phyloP scores from a whole-genome alignment of 2,113 vertebrate species.

The Acrocephalus kingi region DNA sequence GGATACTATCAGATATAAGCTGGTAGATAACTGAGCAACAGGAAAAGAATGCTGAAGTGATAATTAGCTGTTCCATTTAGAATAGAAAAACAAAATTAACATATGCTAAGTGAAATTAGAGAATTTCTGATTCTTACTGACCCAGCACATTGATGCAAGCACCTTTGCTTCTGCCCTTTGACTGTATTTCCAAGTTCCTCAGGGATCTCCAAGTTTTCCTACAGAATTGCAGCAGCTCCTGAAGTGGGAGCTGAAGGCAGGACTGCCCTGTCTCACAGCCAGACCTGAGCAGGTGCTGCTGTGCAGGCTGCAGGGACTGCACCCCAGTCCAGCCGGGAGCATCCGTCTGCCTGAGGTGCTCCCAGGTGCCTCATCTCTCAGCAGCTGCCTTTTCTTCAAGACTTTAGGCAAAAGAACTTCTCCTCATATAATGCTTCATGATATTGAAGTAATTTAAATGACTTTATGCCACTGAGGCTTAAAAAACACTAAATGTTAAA shows the following conservation, averaged over 20 bases:
- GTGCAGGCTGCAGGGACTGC: background rate
- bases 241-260: background rate
- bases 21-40: background rate
- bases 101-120: fast-evolving
- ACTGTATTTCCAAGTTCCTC: background rate
- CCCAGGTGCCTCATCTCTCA: background rate
- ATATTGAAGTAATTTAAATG: background rate
- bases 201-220: background rate
- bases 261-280: background rate
- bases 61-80: background rate
- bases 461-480: background rate
- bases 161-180: background rate
- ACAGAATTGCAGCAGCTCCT: background rate
- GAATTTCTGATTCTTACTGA: background rate
- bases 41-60: background rate
- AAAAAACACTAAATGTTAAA: background rate
- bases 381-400: background rate
- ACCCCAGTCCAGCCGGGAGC: fast-evolving
- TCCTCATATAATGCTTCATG: background rate
- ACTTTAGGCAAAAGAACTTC: background rate
- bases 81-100: background rate
- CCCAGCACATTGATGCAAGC: background rate
- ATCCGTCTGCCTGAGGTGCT: fast-evolving
- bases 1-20: background rate
- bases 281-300: background rate